These are phyloP conservation scores for Oncorhynchus tshawytscha DNA, from an alignment of 2,113 vertebrate species.

Conservation along the genomic window DNA sequence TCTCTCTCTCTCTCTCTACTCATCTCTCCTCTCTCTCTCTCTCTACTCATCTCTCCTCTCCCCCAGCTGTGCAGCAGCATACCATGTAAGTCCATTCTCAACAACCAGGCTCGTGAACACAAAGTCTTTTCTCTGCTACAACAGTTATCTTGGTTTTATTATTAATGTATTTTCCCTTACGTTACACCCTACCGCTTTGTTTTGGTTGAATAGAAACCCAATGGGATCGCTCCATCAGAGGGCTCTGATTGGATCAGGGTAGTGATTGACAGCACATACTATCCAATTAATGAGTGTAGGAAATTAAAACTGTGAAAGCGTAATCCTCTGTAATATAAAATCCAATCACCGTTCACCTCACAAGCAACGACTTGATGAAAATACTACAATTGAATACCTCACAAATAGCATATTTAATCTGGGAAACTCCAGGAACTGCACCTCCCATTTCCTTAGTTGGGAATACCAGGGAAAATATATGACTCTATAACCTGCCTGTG, in stretches of 20 bases:
- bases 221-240: slow-evolving; percentile 38
- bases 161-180: slow-evolving; percentile 19
- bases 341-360: no score
- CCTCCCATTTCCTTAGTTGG: no score
- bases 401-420: no score
- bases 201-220: neutral
- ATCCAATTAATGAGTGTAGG: neutral
- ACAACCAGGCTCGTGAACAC: neutral
- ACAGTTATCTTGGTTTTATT: neutral
- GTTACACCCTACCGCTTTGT: neutral
- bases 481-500: no score
- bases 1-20: neutral
- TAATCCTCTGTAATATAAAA: no score
- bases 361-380: no score
- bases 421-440: no score
- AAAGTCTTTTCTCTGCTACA: slow-evolving; percentile 24
- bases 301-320: neutral
- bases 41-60: neutral
- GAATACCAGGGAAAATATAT: no score
- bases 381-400: no score
- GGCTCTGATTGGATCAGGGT: slow-evolving; percentile 19
- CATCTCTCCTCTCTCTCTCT: neutral
- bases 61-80: neutral
- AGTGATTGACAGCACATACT: neutral
- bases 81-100: neutral